Percentiles rank a stretch among this genome's conserved stretches.
phyloP scores from a whole-genome alignment of 2,797 vertebrate species.

The Oceanodroma leucorhoa region DNA sequence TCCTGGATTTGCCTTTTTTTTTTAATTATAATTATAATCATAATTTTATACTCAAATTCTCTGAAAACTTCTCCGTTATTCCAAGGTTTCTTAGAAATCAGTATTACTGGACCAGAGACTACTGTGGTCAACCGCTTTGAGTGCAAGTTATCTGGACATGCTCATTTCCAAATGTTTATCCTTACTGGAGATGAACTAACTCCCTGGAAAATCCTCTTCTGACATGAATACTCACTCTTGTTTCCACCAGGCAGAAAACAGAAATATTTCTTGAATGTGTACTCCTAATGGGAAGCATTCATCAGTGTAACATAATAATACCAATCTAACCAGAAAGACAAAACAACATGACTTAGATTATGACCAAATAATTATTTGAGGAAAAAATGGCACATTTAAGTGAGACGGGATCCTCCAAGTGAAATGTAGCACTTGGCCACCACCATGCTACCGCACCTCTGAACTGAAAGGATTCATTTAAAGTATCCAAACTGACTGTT shows the following conservation, averaged over 20 bases:
- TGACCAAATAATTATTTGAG: not conserved
- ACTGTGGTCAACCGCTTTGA: not conserved
- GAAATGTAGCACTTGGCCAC: not conserved
- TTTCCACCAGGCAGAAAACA: not conserved
- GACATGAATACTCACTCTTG: not conserved
- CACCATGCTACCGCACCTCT: not conserved
- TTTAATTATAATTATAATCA: not conserved
- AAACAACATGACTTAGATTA: not conserved
- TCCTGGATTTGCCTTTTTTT: not conserved
- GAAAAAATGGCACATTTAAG: not conserved
- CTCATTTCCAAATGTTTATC: not conserved
- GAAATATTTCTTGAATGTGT: not conserved
- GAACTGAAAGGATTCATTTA: not conserved
- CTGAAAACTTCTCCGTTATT: not conserved
- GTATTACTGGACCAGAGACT: not conserved
- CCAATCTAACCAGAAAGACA: not conserved
- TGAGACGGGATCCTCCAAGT: not conserved
- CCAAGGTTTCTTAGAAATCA: not conserved
- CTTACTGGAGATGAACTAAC: not conserved
- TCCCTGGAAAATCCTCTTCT: not conserved
- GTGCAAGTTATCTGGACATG: not conserved
- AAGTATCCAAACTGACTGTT: not conserved
- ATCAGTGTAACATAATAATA: not conserved
- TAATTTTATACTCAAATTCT: not conserved
- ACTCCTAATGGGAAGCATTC: not conserved